Evolutionary conservation across 2,888 invertebrate species (phyloP).

Genomic region (Parnassius apollo): DNA sequence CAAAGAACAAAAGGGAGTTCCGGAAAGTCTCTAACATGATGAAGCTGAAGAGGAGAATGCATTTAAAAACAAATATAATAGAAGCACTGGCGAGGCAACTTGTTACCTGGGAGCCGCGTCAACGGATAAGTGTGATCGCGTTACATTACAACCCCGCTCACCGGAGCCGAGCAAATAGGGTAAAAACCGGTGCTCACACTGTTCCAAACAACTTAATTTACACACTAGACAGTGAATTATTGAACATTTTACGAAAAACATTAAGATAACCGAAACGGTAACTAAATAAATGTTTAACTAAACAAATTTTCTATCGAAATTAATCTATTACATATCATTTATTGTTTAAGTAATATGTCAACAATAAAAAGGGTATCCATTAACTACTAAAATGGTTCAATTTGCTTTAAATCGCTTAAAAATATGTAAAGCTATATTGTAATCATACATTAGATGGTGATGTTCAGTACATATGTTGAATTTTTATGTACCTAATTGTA

Average conservation of each 20-base stretch:
- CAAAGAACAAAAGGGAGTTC: too few relatives aligned
- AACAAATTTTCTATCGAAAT: too few relatives aligned
- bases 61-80: constrained; percentile 10
- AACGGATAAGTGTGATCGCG: constrained; percentile 33
- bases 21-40: neutral
- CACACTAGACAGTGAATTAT: neutral
- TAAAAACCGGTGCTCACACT: constrained; percentile 4
- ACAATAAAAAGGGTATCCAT: too few relatives aligned
- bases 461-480: constrained; percentile 9
- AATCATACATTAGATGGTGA: neutral
- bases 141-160: constrained; percentile 32
- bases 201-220: neutral
- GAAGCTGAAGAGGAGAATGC: neutral
- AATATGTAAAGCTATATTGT: too few relatives aligned
- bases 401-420: too few relatives aligned
- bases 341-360: too few relatives aligned
- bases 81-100: constrained; percentile 23
- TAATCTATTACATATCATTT: too few relatives aligned
- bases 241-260: neutral
- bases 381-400: too few relatives aligned
- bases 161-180: constrained; percentile 11
- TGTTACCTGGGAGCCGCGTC: constrained; percentile 24
- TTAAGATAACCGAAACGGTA: too few relatives aligned
- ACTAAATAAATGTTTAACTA: too few relatives aligned
- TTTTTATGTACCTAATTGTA: constrained; percentile 12